A percentile compares a stretch with the other conserved stretches of the same genome.
Evolutionary conservation across 37 sponge, comb jelly and placozoan species (phyloP).

Genomic region (Axinella damicornis): DNA sequence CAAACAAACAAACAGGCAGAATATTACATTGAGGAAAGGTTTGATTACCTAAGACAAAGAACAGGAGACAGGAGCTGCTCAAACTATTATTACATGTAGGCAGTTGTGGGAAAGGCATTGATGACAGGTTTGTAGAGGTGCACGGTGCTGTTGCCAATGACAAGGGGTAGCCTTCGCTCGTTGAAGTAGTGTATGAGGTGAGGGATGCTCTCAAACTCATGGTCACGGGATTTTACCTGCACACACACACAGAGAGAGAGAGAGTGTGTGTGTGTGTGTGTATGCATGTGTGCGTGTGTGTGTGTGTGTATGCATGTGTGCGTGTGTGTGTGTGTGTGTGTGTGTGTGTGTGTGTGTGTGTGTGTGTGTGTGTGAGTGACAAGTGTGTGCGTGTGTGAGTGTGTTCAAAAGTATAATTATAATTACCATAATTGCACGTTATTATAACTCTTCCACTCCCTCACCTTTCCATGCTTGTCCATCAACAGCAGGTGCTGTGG

Average conservation of each 20-base stretch:
- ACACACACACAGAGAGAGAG: not conserved
- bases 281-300: too few species aligned
- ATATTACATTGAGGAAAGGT: too few species aligned
- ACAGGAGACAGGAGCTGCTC: too few species aligned
- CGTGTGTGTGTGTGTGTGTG: not conserved
- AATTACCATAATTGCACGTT: too few species aligned
- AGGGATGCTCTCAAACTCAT: conserved; percentile 78
- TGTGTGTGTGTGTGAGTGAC: too few species aligned
- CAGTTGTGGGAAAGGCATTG: conserved; percentile 30
- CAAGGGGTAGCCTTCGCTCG: conserved; percentile 48
- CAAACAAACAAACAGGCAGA: too few species aligned
- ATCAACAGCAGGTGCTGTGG: conserved; percentile 84
- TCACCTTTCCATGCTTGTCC: conserved; percentile 81
- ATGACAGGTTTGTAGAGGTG: conserved; percentile 59
- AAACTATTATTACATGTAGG: too few species aligned
- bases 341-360: not conserved
- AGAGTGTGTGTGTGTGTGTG: not conserved
- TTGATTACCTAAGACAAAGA: too few species aligned
- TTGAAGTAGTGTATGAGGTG: conserved; percentile 74
- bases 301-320: too few species aligned
- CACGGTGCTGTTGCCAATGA: conserved; percentile 67
- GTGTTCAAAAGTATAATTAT: not conserved
- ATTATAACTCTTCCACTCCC: too few species aligned
- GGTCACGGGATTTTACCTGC: conserved; percentile 85
- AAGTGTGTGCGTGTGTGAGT: too few species aligned